Evolutionary conservation across 2,888 invertebrate species (phyloP).

Genomic region (Rugalucina vietnamica): DNA sequence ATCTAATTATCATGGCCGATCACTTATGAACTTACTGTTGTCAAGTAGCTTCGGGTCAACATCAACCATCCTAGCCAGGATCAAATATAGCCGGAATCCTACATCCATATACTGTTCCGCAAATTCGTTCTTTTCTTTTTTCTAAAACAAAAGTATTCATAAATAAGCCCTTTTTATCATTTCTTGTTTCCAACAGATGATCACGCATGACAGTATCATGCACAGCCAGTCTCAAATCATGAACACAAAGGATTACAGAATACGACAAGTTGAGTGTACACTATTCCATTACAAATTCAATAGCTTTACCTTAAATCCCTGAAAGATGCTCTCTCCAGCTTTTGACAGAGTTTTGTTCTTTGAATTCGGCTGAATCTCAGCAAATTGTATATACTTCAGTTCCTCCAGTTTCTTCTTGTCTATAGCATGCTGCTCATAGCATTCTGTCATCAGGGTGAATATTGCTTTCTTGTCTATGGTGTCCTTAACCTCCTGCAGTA

Average conservation of each 20-base stretch:
- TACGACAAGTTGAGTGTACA: too few species aligned
- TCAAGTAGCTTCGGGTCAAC: conserved; percentile 75
- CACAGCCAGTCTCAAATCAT: too few species aligned
- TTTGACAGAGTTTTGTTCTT: conserved; percentile 70
- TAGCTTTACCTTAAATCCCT: conserved; percentile 72
- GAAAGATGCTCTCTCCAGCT: conserved; percentile 69
- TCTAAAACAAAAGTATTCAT: conserved; percentile 59
- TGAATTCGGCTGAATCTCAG: conserved; percentile 58
- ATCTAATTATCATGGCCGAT: too few species aligned
- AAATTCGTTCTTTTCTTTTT: conserved; percentile 73
- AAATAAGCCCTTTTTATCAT: too few species aligned
- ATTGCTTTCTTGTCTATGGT: conserved; percentile 83
- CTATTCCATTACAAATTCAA: too few species aligned
- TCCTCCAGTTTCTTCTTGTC: conserved; percentile 79
- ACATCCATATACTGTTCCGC: conserved; percentile 80
- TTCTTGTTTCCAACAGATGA: too few species aligned
- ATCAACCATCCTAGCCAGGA: conserved; percentile 81
- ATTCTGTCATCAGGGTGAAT: conserved; percentile 80
- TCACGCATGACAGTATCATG: too few species aligned
- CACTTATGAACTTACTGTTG: conserved; percentile 63
- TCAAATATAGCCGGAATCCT: conserved; percentile 82
- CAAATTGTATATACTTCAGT: conserved; percentile 72
- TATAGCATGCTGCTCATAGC: conserved; percentile 81
- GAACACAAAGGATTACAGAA: too few species aligned
- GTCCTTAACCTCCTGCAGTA: conserved; percentile 83